Evolutionary conservation across 2,797 vertebrate genomes (phyloP).

Genomic region (Triplophysa yarkandensis): DNA sequence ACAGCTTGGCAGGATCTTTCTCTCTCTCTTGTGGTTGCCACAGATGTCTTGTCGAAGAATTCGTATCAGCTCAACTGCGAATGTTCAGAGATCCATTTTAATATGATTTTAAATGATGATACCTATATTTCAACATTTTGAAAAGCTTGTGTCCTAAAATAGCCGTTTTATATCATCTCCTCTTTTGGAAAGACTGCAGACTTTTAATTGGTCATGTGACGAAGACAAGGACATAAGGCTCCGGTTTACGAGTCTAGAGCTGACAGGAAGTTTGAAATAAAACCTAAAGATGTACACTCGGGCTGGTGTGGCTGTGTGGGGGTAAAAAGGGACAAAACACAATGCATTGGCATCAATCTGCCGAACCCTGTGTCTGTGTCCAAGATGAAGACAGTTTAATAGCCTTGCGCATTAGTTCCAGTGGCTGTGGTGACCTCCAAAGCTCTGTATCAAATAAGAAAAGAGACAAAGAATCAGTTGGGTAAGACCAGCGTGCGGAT

Average conservation of each 20-base stretch:
- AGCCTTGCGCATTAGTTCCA: constrained; percentile 69
- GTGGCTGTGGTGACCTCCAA: constrained; percentile 62
- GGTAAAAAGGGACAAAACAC: constrained; percentile 50
- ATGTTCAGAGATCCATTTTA: constrained; percentile 1
- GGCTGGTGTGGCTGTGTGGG: constrained; percentile 57
- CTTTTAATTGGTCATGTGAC: constrained; percentile 45
- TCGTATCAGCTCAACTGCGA: background rate
- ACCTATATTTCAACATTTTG: constrained; percentile 5
- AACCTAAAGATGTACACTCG: constrained; percentile 56
- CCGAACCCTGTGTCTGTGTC: constrained; percentile 48
- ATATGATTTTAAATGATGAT: background rate
- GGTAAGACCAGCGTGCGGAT: background rate
- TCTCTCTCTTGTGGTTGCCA: background rate
- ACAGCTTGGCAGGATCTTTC: constrained; percentile 36
- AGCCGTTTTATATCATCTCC: background rate
- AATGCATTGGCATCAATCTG: constrained; percentile 58
- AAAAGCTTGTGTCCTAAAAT: constrained; percentile 20
- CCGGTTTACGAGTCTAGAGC: constrained; percentile 62
- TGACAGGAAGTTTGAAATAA: constrained; percentile 66
- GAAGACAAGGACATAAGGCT: constrained; percentile 47
- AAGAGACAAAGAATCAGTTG: constrained; percentile 27
- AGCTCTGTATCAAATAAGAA: constrained; percentile 39
- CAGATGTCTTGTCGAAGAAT: constrained; percentile 13
- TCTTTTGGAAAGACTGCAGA: background rate
- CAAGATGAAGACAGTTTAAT: constrained; percentile 73